Conservation (phyloP, 1,140 invertebrate species). For the Drosophila nebulosa region DNA sequence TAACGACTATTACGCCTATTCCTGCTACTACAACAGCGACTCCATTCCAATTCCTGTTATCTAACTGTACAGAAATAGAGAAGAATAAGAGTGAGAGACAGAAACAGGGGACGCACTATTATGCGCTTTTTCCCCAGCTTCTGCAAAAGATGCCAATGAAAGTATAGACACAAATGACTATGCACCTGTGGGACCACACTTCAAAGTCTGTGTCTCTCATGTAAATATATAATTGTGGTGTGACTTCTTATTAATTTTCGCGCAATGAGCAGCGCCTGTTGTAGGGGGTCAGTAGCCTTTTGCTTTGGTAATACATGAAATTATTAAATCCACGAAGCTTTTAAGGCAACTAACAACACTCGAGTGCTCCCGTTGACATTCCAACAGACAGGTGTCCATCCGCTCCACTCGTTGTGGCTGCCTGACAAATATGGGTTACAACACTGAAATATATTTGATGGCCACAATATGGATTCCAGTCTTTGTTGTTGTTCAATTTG, state of each 20-base stretch:
- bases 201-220: no score
- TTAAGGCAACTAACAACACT: background rate
- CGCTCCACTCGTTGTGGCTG: background rate
- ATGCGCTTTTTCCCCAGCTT: background rate
- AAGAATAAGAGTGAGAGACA: background rate
- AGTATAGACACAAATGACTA: background rate
- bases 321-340: slow-evolving; percentile 10
- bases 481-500: background rate
- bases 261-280: background rate
- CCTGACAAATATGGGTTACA: background rate
- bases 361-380: background rate
- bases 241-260: background rate
- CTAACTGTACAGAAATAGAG: background rate
- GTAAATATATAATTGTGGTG: background rate
- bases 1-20: slow-evolving; percentile 1
- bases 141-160: background rate
- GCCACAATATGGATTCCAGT: background rate
- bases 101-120: background rate
- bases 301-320: slow-evolving; percentile 7
- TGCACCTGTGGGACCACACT: background rate
- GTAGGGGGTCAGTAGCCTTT: slow-evolving; percentile 6
- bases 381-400: background rate
- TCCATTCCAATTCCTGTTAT: background rate
- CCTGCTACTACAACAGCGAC: background rate
- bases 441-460: background rate